Conservation (phyloP, 2,888 invertebrate species). For the Drosophila melanosoma region DNA sequence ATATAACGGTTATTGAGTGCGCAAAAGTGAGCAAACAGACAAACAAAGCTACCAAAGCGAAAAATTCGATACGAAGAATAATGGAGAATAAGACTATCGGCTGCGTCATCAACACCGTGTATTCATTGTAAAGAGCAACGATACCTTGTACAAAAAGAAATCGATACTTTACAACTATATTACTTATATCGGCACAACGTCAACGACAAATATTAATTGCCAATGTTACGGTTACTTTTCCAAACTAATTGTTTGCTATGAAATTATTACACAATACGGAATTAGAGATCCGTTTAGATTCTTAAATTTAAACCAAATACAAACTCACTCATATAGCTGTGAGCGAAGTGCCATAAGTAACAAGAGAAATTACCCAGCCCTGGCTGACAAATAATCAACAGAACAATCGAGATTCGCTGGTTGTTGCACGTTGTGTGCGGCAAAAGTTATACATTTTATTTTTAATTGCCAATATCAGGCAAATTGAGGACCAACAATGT, state of each 20-base stretch:
- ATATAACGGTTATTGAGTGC: background rate
- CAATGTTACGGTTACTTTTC: background rate
- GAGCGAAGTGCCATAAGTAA: background rate
- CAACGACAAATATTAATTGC: background rate
- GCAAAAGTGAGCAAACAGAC: background rate
- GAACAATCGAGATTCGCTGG: slow-evolving; percentile 36
- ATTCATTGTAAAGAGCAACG: background rate
- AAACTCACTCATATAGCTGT: background rate
- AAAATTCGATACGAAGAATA: background rate
- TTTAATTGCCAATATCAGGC: background rate
- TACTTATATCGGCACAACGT: background rate
- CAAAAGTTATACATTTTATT: slow-evolving; percentile 12
- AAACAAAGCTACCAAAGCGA: background rate
- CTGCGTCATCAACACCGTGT: background rate
- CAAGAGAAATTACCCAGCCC: slow-evolving; percentile 21
- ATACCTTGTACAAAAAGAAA: background rate
- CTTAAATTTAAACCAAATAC: background rate
- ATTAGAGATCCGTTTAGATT: background rate
- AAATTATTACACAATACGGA: background rate
- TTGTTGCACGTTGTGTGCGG: slow-evolving; percentile 39
- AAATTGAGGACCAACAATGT: slow-evolving; percentile 21
- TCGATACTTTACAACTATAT: background rate
- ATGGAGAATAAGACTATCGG: background rate
- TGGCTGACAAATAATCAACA: background rate
- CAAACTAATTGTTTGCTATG: background rate